phyloP scores from a whole-genome alignment of 2,113 vertebrate species.

The Haliaeetus leucogaster region DNA sequence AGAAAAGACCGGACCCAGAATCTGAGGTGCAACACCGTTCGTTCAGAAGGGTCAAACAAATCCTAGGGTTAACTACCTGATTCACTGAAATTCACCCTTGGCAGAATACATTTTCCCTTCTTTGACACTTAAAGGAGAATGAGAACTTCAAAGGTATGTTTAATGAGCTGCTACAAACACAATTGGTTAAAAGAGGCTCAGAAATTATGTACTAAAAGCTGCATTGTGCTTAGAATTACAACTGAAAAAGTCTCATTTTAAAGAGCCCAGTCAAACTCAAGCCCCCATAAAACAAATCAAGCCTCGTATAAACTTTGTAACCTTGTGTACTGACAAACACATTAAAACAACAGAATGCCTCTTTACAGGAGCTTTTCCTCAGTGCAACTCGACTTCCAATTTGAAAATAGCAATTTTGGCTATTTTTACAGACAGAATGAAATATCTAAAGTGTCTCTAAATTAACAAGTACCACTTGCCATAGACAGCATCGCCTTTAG shows the following conservation, averaged over 20 bases:
- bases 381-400: background rate
- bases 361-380: background rate
- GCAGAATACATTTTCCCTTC: conserved; percentile 60
- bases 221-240: conserved; percentile 44
- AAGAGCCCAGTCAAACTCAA: conserved; percentile 33
- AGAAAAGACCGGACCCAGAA: background rate
- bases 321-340: conserved; percentile 39
- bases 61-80: conserved; percentile 54
- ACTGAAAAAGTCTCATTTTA: conserved; percentile 38
- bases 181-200: conserved; percentile 46
- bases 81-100: conserved; percentile 55
- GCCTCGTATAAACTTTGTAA: conserved; percentile 47
- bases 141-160: conserved; percentile 65
- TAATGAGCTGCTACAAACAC: conserved; percentile 53
- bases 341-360: conserved; percentile 18
- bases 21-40: background rate
- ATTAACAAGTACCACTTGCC: conserved; percentile 75
- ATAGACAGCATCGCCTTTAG: conserved; percentile 82
- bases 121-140: conserved; percentile 19
- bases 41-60: conserved; percentile 13
- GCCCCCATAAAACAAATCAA: conserved; percentile 59
- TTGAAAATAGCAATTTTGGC: conserved; percentile 61
- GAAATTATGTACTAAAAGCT: conserved; percentile 55
- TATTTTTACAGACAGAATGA: conserved; percentile 64
- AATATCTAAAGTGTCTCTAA: conserved; percentile 71